Base-by-base conservation (phyloP, 2,113 vertebrate species). In the Conger conger region DNA sequence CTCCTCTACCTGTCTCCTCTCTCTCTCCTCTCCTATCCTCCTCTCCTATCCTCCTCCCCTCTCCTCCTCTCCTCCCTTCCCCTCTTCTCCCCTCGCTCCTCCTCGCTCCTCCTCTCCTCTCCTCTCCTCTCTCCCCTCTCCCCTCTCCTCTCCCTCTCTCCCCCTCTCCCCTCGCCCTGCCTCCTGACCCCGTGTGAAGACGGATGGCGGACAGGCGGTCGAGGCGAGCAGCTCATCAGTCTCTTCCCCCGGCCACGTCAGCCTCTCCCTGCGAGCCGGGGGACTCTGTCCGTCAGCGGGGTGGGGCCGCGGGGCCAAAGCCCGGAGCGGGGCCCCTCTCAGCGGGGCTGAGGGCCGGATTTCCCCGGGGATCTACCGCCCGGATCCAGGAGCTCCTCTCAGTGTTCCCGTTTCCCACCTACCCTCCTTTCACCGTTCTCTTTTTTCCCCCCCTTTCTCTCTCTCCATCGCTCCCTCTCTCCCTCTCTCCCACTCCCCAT, bases 101-200 rank as follows among this genome's bases (percentile, higher is more conserved):
- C 60, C 57, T 2, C 23, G 23, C 3, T 15, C 54, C 13, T 15
- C 13, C 16, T 15, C 13, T 15, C 13, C 13, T 2, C 54, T 17
- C 54, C 18, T 15, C 54, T 15, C 2, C 11, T 57, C 54, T 20
- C 85, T 86, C 82, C 42, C 85, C 79, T 15, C 38, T 57, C 80
- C 73, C 82, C 85, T 42, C 40, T 42, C 40, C 40, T 42, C 40
- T 42, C 40, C 40, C 82, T 88, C 86, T 87, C 80, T 50, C 73
- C 73, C 54, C 84, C 38, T 13, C 86, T 81, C 89, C 86, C 82
- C 86, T 88, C 89, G 18, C 57, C 80, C n/a, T 35, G n/a, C 91
- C 93, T 91, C 90, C 92, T 93, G 94, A 94, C 94, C 94, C 94
- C 94, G 93, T 88, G 91, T 82, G 54, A 84, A 92, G 92, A 92